phyloP scores from a whole-genome alignment of 2,888 invertebrate species.

The Orthosia cruda region DNA sequence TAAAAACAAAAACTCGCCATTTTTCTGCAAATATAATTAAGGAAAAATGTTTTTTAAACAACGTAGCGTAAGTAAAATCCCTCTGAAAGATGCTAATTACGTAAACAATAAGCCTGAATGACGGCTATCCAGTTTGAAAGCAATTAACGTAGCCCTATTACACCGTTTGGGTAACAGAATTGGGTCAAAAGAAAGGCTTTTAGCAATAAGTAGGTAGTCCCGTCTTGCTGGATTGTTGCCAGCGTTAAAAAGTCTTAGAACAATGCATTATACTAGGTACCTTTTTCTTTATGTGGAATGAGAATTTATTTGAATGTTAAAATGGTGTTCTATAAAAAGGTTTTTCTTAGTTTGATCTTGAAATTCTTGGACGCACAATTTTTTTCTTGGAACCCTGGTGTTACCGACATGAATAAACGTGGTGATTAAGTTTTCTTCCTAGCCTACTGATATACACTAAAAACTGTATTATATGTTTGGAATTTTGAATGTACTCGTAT shows the following conservation, averaged over 20 bases:
- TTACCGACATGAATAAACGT: too few species aligned
- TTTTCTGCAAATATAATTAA: constrained; percentile 17
- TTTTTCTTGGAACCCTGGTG: neutral
- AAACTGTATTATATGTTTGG: too few species aligned
- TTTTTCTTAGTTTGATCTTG: neutral
- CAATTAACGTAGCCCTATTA: constrained; percentile 33
- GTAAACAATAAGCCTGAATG: constrained; percentile 51
- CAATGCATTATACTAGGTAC: constrained; percentile 15
- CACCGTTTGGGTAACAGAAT: constrained; percentile 43
- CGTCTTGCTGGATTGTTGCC: constrained; percentile 56
- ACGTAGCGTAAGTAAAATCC: constrained; percentile 12
- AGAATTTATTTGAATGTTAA: constrained; percentile 18
- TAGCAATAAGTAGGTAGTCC: constrained; percentile 23
- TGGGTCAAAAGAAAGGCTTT: constrained; percentile 61
- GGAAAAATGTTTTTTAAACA: neutral
- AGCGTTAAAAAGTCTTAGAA: constrained; percentile 46
- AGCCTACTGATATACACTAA: too few species aligned
- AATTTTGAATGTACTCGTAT: too few species aligned
- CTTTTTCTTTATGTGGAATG: neutral
- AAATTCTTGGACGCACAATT: neutral
- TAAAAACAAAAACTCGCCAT: neutral
- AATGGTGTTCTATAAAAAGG: neutral
- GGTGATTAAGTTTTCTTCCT: neutral
- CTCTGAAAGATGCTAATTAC: constrained; percentile 46
- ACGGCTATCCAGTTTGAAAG: constrained; percentile 32